Evolutionary conservation across 1,140 invertebrate species (phyloP).

Genomic region (Euborellia annulipes): DNA sequence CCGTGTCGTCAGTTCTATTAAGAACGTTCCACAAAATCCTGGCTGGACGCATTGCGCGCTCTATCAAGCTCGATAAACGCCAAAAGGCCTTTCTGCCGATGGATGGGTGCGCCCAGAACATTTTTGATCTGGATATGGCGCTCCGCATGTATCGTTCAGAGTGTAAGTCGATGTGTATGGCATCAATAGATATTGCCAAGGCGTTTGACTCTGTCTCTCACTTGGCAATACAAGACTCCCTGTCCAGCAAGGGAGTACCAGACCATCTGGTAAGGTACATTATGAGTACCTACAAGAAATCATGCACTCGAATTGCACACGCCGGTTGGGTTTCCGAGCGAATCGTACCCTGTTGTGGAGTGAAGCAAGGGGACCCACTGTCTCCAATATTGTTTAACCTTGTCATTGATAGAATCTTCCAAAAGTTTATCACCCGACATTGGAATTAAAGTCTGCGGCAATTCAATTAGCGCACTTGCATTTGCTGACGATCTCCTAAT

Average conservation of each 20-base stretch:
- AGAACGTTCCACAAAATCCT: slow-evolving; percentile 9
- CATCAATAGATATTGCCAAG: slow-evolving; percentile 15
- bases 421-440: neutral
- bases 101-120: slow-evolving; percentile 19
- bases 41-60: neutral
- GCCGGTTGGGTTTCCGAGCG: neutral
- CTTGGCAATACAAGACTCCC: no score
- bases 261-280: no score
- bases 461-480: no score
- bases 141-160: slow-evolving; percentile 3
- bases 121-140: slow-evolving; percentile 9
- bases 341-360: slow-evolving; percentile 14
- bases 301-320: no score
- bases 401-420: slow-evolving; percentile 17
- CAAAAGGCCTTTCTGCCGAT: slow-evolving; percentile 14
- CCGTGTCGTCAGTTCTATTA: slow-evolving; percentile 10
- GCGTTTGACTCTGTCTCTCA: neutral
- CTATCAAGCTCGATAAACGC: slow-evolving; percentile 7
- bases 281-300: no score
- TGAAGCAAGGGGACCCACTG: slow-evolving; percentile 23
- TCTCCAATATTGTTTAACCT: slow-evolving; percentile 22
- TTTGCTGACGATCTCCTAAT: no score
- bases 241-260: no score
- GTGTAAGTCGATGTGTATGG: slow-evolving; percentile 7
- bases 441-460: no score